These are phyloP conservation scores for Xerus inauris DNA, from an alignment of 2,113 vertebrate species.

Conservation along the genomic window DNA sequence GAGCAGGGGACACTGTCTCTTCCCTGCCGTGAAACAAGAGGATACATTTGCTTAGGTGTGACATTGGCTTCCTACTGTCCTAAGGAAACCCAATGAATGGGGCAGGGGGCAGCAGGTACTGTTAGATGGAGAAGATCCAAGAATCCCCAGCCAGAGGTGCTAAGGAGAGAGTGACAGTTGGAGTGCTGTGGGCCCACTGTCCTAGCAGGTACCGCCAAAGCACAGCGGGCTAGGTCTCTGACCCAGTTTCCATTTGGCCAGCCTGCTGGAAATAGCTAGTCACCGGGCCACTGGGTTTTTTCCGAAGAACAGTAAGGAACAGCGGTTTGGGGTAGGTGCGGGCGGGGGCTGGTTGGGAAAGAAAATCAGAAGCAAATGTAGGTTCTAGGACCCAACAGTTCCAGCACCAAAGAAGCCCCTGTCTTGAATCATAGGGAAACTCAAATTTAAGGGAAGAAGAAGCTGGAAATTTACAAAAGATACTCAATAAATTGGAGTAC, in stretches of 20 bases:
- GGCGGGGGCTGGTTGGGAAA: neutral
- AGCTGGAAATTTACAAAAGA: slow-evolving; percentile 10
- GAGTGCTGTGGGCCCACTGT: fast-evolving
- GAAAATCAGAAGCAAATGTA: slow-evolving; percentile 39
- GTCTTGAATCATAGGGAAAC: neutral
- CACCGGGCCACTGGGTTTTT: slow-evolving; percentile 45
- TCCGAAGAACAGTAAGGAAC: slow-evolving; percentile 21
- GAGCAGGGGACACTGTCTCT: neutral
- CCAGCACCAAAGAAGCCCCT: neutral
- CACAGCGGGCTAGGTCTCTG: neutral
- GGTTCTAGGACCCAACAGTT: neutral
- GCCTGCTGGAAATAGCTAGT: slow-evolving; percentile 60
- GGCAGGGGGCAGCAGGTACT: neutral
- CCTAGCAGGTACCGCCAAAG: neutral
- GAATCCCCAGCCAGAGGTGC: fast-evolving
- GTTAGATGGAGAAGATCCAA: neutral
- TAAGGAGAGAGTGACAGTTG: neutral
- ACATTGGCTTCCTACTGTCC: neutral
- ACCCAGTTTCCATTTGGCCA: slow-evolving; percentile 63
- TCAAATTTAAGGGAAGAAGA: neutral
- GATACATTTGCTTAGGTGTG: neutral
- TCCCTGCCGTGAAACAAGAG: neutral
- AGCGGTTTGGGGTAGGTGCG: slow-evolving; percentile 44
- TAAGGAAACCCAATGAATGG: fast-evolving
- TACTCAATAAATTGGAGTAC: neutral